phyloP scores from a whole-genome alignment of 2,113 vertebrate genomes.

The Centropus bengalensis region DNA sequence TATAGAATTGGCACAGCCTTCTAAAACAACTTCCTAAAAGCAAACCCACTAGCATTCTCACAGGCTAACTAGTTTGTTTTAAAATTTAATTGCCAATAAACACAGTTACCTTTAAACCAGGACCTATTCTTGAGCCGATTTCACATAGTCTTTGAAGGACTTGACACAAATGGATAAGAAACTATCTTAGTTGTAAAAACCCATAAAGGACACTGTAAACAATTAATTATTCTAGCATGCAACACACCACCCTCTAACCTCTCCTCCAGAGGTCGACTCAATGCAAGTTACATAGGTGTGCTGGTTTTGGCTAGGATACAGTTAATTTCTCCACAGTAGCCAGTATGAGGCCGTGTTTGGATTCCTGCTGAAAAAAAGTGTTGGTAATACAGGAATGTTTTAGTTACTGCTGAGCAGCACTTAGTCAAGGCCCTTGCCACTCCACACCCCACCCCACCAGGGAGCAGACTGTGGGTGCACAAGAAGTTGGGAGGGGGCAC shows the following conservation, averaged over 20 bases:
- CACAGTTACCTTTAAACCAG: constrained; percentile 55
- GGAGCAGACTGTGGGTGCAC: no score
- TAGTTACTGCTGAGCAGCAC: no score
- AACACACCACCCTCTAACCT: neutral
- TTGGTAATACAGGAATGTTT: no score
- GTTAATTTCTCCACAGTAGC: no score
- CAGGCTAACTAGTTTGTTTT: constrained; percentile 61
- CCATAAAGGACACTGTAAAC: neutral
- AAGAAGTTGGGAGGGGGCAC: no score
- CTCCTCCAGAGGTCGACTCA: neutral
- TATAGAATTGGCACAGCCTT: constrained; percentile 59
- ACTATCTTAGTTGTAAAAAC: neutral
- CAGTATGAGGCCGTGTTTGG: no score
- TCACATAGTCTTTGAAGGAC: neutral
- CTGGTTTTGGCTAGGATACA: no score
- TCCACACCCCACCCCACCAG: no score
- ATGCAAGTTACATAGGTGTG: neutral
- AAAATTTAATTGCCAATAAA: constrained; percentile 42
- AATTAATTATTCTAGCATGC: neutral
- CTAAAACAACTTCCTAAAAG: constrained; percentile 73
- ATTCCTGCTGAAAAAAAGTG: no score
- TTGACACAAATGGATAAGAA: neutral
- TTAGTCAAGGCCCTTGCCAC: no score
- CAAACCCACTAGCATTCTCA: constrained; percentile 62
- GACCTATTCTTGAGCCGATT: constrained; percentile 1